A percentile compares a stretch with the other conserved stretches of the same genome.
These are phyloP conservation scores for Masticophis lateralis DNA, from an alignment of 2,797 vertebrate genomes.

Conservation along the genomic window DNA sequence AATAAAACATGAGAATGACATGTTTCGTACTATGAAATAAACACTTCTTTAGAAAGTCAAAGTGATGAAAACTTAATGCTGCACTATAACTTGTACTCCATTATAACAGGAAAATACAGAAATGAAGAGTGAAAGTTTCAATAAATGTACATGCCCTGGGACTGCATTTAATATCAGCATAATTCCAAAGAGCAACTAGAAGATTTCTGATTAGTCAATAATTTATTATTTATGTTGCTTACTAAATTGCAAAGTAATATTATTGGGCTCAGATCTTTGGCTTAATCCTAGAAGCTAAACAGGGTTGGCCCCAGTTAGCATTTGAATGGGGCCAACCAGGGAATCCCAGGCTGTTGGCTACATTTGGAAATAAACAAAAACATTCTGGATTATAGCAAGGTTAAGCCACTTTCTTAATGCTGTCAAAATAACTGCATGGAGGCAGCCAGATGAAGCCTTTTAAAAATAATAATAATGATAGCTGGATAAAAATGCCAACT, in stretches of 20 bases:
- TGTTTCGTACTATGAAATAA: neutral
- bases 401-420: neutral
- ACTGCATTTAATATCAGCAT: neutral
- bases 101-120: neutral
- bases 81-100: neutral
- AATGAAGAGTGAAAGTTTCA: neutral
- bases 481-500: neutral
- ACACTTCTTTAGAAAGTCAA: neutral
- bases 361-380: neutral
- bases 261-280: neutral
- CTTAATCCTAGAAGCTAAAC: neutral
- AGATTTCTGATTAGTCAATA: neutral
- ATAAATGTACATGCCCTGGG: neutral
- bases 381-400: neutral
- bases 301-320: neutral
- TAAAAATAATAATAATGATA: neutral
- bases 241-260: constrained; percentile 1
- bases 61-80: neutral
- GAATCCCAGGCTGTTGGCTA: neutral
- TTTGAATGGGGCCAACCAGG: neutral
- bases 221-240: neutral
- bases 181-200: neutral
- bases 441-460: neutral
- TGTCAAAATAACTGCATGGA: neutral
- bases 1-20: neutral